These are phyloP conservation scores for Corydoras sp. DNA, from an alignment of 2,113 vertebrate species.

Conservation along the genomic window DNA sequence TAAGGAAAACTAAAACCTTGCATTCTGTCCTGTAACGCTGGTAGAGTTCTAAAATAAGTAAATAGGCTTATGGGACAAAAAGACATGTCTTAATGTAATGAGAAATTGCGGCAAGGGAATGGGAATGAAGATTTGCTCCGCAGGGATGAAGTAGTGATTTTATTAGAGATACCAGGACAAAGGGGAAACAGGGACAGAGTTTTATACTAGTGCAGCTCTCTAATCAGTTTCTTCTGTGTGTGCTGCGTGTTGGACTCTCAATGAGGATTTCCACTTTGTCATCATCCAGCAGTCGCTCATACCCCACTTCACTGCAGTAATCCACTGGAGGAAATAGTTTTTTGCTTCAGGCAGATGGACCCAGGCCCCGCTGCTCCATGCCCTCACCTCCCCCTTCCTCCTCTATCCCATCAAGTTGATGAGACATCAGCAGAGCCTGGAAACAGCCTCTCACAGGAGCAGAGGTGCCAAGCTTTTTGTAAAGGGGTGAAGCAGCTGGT, in stretches of 20 bases:
- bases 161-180: neutral
- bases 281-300: constrained; percentile 43
- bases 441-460: constrained; percentile 1
- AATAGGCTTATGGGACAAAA: too few species aligned
- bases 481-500: neutral
- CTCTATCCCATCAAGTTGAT: constrained; percentile 21
- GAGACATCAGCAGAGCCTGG: constrained; percentile 19
- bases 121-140: too few species aligned
- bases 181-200: neutral
- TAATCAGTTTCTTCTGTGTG: neutral
- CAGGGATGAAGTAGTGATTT: too few species aligned
- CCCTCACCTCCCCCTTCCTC: neutral
- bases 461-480: neutral
- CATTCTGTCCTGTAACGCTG: too few species aligned
- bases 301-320: constrained; percentile 47
- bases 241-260: constrained; percentile 16
- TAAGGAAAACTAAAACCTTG: too few species aligned
- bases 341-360: constrained; percentile 27
- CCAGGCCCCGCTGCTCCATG: neutral
- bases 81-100: too few species aligned
- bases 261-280: constrained; percentile 31
- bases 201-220: neutral
- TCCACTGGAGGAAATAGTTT: constrained; percentile 57
- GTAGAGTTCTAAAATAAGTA: too few species aligned
- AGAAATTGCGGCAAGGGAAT: too few species aligned